Evolutionary conservation across 2,797 vertebrate genomes (phyloP).

Genomic region (Eulemur mongoz): DNA sequence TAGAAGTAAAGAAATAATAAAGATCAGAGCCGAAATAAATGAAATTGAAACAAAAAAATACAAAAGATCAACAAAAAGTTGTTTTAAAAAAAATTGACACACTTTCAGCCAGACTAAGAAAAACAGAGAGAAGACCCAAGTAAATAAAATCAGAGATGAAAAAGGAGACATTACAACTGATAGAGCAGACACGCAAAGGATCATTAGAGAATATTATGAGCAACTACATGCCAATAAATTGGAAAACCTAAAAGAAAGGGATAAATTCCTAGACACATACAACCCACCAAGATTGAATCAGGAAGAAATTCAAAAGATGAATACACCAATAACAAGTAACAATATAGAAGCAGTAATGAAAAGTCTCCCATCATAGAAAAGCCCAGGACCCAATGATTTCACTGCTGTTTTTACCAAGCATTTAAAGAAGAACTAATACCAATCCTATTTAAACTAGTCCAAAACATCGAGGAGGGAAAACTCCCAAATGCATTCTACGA

Average conservation of each 20-base stretch:
- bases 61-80: background rate
- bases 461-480: background rate
- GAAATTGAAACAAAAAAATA: background rate
- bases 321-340: background rate
- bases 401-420: background rate
- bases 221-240: background rate
- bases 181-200: background rate
- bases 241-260: background rate
- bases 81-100: background rate
- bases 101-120: background rate
- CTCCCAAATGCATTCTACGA: background rate
- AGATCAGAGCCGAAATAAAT: background rate
- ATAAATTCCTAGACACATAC: background rate
- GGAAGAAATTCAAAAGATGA: background rate
- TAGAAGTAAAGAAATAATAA: background rate
- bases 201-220: background rate
- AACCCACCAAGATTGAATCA: background rate
- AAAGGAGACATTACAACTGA: background rate
- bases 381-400: background rate
- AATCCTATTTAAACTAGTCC: background rate
- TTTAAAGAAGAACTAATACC: background rate
- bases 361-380: background rate
- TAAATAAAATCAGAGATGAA: background rate
- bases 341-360: background rate
- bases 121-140: background rate